These are phyloP conservation scores for Hermodice carunculata DNA, from an alignment of 2,888 invertebrate species.

Conservation along the genomic window DNA sequence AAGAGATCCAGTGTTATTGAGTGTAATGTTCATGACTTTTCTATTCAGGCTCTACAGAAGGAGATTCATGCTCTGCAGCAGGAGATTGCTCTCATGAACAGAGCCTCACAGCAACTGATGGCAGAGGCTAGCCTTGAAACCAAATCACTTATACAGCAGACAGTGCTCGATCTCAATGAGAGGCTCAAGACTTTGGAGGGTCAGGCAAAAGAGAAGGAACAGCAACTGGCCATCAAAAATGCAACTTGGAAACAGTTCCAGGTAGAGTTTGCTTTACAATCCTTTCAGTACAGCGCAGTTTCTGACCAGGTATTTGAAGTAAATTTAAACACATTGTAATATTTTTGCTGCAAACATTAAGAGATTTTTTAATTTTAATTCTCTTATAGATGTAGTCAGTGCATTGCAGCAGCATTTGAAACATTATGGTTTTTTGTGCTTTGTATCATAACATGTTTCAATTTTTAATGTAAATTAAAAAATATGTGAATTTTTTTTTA, in stretches of 20 bases:
- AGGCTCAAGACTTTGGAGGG: slow-evolving; percentile 51
- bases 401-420: too few relatives aligned
- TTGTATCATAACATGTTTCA: too few relatives aligned
- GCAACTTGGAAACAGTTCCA: slow-evolving; percentile 52
- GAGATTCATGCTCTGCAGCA: slow-evolving; percentile 70
- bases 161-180: slow-evolving; percentile 52
- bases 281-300: too few relatives aligned
- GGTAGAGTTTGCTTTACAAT: slow-evolving; percentile 5
- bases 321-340: too few relatives aligned
- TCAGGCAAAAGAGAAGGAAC: slow-evolving; percentile 51
- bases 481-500: too few relatives aligned
- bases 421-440: too few relatives aligned
- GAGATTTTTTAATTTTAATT: too few relatives aligned
- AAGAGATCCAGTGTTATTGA: too few relatives aligned
- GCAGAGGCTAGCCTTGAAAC: slow-evolving; percentile 48
- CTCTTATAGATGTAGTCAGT: too few relatives aligned
- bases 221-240: slow-evolving; percentile 47
- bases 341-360: too few relatives aligned
- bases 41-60: slow-evolving; percentile 49
- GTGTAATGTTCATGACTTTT: background rate
- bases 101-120: slow-evolving; percentile 50
- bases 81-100: slow-evolving; percentile 53
- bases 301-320: too few relatives aligned
- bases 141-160: slow-evolving; percentile 51
- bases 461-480: too few relatives aligned